Evolutionary conservation across 1,140 invertebrate genomes (phyloP), one percentile per base, ranked within the genome.

Genomic region (Aphelenchoides fujianensis): DNA sequence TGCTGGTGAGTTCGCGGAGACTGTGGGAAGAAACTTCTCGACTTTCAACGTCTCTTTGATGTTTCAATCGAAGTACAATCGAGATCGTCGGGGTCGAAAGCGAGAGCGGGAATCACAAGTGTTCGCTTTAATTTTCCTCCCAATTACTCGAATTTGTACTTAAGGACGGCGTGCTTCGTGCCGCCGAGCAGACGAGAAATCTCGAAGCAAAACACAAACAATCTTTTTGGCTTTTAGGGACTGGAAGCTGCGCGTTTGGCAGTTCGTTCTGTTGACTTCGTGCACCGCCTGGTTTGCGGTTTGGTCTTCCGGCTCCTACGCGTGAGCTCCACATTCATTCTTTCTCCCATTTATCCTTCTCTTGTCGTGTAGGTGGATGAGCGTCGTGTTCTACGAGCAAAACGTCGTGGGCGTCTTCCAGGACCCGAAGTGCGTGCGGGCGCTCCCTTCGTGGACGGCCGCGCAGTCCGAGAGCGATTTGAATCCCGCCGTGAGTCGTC

Each of bases 231-330:
- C 28, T 48, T 48, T 48, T 23, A 48, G 41, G 41, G 41, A 48
- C 23, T 48, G 19, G 5, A 59, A 59, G 19, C 23, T 59, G 5
- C 55, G 55, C 5, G 28, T 5, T 5, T 59, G 55, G 55, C 55
- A 59, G 55, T 59, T 59, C 34, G 7, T 23, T 32, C 28, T 48
- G 12, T 23, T 48, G 5, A 59, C 55, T 23, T 59, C 34, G 5
- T 59, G 55, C 23, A 59, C 5, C 34, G 55, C 19, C 27, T 59
- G 5, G 5, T 59, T 59, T 27, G 55, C 55, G 55, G 55, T 32
- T 32, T 59, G 19, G 5, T 7, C 5, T 7, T 5, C 55, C 5
- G 55, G 5, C 7, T 5, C 5, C 12, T 59, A 7, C 19, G 55
- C 55, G n/a, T n/a, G n/a, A n/a, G n/a, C n/a, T n/a, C n/a, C n/a